Base-by-base conservation (phyloP, 2,888 invertebrate species). In the Conops quadrifasciatus region DNA sequence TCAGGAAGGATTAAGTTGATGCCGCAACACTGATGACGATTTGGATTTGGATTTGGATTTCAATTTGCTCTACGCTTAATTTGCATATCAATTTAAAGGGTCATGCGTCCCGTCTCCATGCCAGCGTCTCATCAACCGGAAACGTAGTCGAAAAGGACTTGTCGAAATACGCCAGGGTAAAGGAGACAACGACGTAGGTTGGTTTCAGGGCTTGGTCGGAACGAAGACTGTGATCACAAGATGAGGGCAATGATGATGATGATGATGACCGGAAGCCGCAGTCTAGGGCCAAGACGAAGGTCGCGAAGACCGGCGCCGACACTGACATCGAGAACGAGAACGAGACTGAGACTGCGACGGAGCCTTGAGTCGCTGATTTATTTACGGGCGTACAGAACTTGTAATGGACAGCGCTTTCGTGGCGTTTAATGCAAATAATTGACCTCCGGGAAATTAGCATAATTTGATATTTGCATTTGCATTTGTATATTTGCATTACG, bases 381-480 rank as follows among this genome's bases (percentile, higher is more conserved):
- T 36, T 9, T 36, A 36, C 36, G 36, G 9, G 36, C 13, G 11
- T 24, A 24, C 24, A 5, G 58, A 16, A 15, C 26, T 58, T 28
- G 58, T 16, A 58, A 58, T 28, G 58, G 26, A 28, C 67, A 67
- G 56, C 45, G 26, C 30, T 28, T 26, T 11, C 28, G 68, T 68
- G 68, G 68, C 68, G 43, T 62, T 68, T 68, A 68, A 68, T 68
- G 68, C 68, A 68, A 68, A 60, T 68, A 68, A 68, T 68, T 68
- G 68, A 68, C 60, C 68, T 68, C 68, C 30, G 26, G 68, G 68
- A 68, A 68, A 68, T 68, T 56, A 62, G 49, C 68, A 68, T 68
- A 62, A 68, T 62, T 62, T 62, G 68, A 67, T 67, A 67, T 67
- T 67, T 67, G 67, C 67, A 67, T 67, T 67, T 67, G 59, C 60